Conservation (phyloP, 2,797 vertebrate genomes). For the Perdix hodgsoniae region DNA sequence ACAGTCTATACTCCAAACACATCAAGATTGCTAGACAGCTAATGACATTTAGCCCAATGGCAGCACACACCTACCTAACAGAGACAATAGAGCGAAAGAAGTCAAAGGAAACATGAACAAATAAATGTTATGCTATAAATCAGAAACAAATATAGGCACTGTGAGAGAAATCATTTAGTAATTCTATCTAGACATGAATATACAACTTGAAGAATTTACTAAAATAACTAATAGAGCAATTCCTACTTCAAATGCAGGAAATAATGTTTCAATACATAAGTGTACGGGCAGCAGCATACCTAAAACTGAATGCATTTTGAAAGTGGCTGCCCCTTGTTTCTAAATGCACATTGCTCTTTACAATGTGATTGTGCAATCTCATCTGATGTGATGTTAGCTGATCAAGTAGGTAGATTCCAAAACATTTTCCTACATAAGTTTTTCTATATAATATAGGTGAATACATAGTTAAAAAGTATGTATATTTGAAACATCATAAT, state of each 20-base stretch:
- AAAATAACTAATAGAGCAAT: background rate
- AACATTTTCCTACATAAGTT: background rate
- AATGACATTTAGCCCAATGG: background rate
- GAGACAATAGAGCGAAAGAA: background rate
- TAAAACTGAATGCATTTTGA: background rate
- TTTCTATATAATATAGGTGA: background rate
- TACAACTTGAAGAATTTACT: background rate
- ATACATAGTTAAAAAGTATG: rapidly evolving
- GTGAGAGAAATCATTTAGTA: background rate
- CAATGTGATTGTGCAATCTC: background rate
- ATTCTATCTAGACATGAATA: background rate
- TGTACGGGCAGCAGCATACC: background rate
- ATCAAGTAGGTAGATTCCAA: background rate
- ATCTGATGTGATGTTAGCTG: background rate
- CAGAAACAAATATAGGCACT: background rate
- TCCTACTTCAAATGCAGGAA: background rate
- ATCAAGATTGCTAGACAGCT: background rate
- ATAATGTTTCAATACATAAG: background rate
- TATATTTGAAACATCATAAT: background rate
- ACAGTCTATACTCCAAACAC: slow-evolving; percentile 9
- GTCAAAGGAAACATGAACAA: background rate
- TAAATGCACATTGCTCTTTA: background rate
- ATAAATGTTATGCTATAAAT: background rate
- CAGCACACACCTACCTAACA: background rate
- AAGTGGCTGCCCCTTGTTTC: background rate